Evolutionary conservation across 2,797 vertebrate genomes (phyloP), one percentile per base, ranked within the genome.

Genomic region (Lophius americanus): DNA sequence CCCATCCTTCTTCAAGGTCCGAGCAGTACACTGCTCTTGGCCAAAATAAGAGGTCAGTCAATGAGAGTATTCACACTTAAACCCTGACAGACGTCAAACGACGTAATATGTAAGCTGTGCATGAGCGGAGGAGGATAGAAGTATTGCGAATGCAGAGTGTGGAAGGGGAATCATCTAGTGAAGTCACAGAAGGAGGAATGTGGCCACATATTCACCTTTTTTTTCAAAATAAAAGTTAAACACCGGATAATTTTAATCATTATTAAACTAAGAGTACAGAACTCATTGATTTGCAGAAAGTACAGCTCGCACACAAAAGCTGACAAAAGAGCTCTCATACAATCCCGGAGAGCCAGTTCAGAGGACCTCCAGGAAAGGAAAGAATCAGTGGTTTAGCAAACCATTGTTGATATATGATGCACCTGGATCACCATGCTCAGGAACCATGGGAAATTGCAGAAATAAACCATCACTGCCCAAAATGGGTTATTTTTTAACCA

Each of bases 1-100:
- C 74, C 75, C 64, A 58, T 43, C 12, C 43, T 2, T 47, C 62
- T 59, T 55, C 55, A 68, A 64, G 48, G 54, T 42, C 54, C 60
- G 79, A 83, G 81, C 69, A 78, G 56, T 75, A 82, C 75, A 57
- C 60, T 55, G 68, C 46, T 64, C 59, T 54, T 69, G 39, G 57
- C 49, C 71, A 73, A 64, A 82, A 54, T 44, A 43, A 55, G 32
- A 75, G 74, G 62, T 76, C 78, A 73, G 33, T 51, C 43, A 9
- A 13, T 13, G 59, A 33, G n/a, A 59, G 33, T 11, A 47, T 51
- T n/a, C 32, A 59, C 32, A 43, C 5, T 9, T 41, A 35, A 64
- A 57, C 32, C 14, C 39, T 36, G 9, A 10, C 6, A 55, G 58
- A 66, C 60, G 41, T 76, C 6, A 23, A 61, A 57, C 55, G 32